Conservation (phyloP, 2,888 invertebrate genomes). For the Euplagia quadripunctaria region DNA sequence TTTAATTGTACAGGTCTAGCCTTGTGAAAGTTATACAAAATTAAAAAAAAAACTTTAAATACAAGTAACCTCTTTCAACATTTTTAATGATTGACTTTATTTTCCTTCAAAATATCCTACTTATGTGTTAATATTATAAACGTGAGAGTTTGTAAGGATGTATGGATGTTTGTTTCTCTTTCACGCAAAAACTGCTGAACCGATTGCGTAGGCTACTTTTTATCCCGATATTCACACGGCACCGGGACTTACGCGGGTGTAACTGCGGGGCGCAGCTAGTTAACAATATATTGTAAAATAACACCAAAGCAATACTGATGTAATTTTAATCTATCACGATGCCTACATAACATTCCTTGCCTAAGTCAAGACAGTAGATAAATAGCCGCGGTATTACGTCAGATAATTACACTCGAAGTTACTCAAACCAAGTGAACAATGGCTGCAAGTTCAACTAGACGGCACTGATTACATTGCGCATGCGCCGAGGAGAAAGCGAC, state of each 20-base stretch:
- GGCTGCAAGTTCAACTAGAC: conserved; percentile 52
- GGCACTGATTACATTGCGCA: conserved; percentile 68
- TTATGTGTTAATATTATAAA: no score
- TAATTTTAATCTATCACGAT: neutral
- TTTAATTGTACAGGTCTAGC: neutral
- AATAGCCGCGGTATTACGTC: conserved; percentile 28
- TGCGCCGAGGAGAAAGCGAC: conserved; percentile 80
- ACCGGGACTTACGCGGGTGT: no score
- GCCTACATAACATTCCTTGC: conserved; percentile 26
- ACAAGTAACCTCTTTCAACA: neutral
- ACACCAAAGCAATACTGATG: conserved; percentile 12
- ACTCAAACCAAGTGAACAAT: conserved; percentile 45
- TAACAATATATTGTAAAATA: neutral
- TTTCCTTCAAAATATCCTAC: neutral
- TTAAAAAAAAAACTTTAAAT: neutral
- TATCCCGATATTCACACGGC: no score
- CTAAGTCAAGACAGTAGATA: conserved; percentile 21
- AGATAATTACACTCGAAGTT: conserved; percentile 43
- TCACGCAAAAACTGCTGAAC: no score
- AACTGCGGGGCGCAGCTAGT: no score
- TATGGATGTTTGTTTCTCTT: no score
- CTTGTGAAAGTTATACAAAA: neutral
- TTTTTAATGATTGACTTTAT: neutral
- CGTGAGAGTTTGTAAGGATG: no score
- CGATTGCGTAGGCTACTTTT: no score